A percentile compares a stretch with the other conserved stretches of the same genome.
These are phyloP conservation scores for Varroa destructor DNA, from an alignment of 1,140 invertebrate genomes.

Conservation along the genomic window DNA sequence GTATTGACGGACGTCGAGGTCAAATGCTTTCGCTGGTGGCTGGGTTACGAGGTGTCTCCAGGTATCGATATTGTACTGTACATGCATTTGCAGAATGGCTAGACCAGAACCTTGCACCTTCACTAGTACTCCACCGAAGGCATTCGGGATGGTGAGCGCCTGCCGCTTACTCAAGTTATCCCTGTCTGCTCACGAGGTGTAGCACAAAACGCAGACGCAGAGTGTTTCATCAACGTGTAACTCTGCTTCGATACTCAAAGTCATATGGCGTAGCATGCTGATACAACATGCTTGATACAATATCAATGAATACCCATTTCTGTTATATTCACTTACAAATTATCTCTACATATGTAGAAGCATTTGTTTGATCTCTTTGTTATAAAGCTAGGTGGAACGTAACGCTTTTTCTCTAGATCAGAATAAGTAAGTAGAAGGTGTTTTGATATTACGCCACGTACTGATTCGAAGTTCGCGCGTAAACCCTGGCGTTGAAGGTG, in stretches of 20 bases:
- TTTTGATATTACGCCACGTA: slow-evolving; percentile 8
- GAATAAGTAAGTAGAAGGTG: not conserved
- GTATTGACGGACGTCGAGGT: slow-evolving; percentile 53
- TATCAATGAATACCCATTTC: not conserved
- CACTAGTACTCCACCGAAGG: slow-evolving; percentile 80
- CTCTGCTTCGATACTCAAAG: no score
- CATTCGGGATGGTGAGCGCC: slow-evolving; percentile 55
- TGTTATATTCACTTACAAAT: not conserved
- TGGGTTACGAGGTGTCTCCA: slow-evolving; percentile 65
- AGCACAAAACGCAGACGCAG: slow-evolving; percentile 27
- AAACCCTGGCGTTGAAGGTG: slow-evolving; percentile 58
- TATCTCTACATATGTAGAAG: not conserved
- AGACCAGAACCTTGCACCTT: slow-evolving; percentile 76
- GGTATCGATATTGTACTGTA: slow-evolving; percentile 81
- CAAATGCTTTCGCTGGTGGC: slow-evolving; percentile 64
- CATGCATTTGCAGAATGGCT: slow-evolving; percentile 77
- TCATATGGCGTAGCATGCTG: no score
- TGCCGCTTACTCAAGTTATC: slow-evolving; percentile 25
- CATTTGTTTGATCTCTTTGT: no score
- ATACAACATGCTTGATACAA: no score
- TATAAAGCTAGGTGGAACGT: no score
- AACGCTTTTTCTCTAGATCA: no score
- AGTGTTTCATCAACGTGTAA: no score
- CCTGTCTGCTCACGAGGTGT: slow-evolving; percentile 36
- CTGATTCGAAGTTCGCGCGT: slow-evolving; percentile 48